Evolutionary conservation across 2,113 vertebrate species (phyloP).

Genomic region (Tauraco erythrolophus): DNA sequence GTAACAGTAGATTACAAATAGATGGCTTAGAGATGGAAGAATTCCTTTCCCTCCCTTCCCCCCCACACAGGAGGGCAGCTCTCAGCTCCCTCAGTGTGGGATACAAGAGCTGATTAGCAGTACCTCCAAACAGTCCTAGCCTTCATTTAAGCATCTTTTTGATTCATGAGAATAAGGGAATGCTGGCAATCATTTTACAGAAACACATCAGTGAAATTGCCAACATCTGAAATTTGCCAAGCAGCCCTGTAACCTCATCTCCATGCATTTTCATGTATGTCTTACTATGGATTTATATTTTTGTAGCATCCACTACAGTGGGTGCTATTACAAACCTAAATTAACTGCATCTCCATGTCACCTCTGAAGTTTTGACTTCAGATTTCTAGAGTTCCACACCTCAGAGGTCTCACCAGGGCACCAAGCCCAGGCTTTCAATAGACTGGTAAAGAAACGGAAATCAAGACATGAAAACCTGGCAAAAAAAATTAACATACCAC

Average conservation of each 20-base stretch:
- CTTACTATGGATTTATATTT: accelerated
- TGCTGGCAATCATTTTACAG: not conserved
- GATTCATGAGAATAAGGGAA: not conserved
- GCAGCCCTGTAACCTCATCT: not conserved
- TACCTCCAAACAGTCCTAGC: not conserved
- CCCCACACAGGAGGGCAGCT: not conserved
- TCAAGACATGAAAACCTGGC: not conserved
- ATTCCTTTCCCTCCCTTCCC: not conserved
- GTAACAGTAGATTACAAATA: conserved; percentile 2
- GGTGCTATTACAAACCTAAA: not conserved
- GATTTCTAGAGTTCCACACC: not conserved
- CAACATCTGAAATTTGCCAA: not conserved
- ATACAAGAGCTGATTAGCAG: not conserved
- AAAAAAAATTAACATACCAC: not conserved
- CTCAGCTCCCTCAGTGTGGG: not conserved
- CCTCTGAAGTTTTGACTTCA: not conserved
- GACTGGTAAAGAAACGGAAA: not conserved
- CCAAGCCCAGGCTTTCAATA: not conserved
- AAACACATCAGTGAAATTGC: not conserved
- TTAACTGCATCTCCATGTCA: not conserved
- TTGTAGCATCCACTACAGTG: not conserved
- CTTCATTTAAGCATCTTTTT: not conserved
- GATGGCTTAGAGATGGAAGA: not conserved
- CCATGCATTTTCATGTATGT: not conserved
- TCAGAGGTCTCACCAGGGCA: not conserved